A percentile compares a stretch with the other conserved stretches of the same genome.
Evolutionary conservation across 1,140 invertebrate genomes (phyloP).

Genomic region (Stegodyphus mimosarum): DNA sequence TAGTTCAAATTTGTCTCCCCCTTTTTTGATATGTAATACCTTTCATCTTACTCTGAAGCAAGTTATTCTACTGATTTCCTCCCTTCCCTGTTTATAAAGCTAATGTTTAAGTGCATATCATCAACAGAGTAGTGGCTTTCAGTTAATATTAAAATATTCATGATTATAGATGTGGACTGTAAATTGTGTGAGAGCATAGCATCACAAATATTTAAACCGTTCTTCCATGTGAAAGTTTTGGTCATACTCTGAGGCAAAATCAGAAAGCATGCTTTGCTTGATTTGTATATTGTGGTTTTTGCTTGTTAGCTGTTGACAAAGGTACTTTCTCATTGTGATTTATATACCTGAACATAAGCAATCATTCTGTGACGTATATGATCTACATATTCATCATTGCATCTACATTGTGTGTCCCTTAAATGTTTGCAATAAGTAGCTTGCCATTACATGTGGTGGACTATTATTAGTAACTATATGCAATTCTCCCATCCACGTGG

Average conservation of each 20-base stretch:
- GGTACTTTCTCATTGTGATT: conserved; percentile 51
- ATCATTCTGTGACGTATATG: conserved; percentile 34
- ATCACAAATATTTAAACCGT: neutral
- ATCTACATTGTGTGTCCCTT: conserved; percentile 47
- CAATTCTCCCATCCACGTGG: conserved; percentile 16
- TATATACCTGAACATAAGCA: conserved; percentile 47
- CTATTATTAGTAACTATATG: conserved; percentile 21
- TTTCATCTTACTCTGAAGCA: neutral
- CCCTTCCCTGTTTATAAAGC: neutral
- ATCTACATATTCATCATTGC: conserved; percentile 17
- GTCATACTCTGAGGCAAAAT: conserved; percentile 40
- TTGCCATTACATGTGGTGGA: conserved; percentile 24
- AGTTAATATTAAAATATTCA: neutral
- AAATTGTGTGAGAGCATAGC: neutral
- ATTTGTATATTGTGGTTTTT: conserved; percentile 43
- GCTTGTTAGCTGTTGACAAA: conserved; percentile 45
- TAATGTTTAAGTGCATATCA: neutral
- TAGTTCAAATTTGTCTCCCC: no score
- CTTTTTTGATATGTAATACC: neutral
- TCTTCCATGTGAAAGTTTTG: conserved; percentile 55
- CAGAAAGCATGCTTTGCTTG: conserved; percentile 51
- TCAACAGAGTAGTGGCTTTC: neutral
- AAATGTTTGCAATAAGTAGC: conserved; percentile 54
- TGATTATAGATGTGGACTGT: neutral
- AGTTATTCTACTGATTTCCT: neutral